phyloP scores from a whole-genome alignment of 2,888 invertebrate genomes.

The Brachyptera risi region DNA sequence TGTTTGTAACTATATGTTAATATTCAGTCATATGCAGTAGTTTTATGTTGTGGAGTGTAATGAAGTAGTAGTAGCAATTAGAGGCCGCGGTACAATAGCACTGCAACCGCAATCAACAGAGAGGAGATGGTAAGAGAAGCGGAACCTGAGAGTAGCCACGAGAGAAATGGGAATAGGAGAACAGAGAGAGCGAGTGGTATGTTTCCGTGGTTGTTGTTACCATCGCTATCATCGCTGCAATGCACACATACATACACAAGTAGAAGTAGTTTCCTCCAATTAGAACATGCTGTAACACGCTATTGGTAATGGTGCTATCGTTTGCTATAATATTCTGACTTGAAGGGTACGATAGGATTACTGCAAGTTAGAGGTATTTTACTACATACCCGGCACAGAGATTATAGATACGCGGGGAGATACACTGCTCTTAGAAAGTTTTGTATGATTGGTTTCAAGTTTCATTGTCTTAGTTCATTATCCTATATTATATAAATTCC shows the following conservation, averaged over 20 bases:
- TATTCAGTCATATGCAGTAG: too few species aligned
- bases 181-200: constrained; percentile 31
- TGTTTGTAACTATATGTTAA: too few species aligned
- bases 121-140: constrained; percentile 31
- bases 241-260: constrained; percentile 20
- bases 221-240: constrained; percentile 25
- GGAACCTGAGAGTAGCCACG: constrained; percentile 33
- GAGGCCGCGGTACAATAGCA: constrained; percentile 26
- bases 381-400: too few species aligned
- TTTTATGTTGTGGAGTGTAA: background rate
- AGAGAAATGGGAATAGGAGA: constrained; percentile 34
- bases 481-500: too few species aligned
- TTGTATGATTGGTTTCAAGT: too few species aligned
- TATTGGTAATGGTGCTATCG: too few species aligned
- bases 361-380: too few species aligned
- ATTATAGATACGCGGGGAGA: too few species aligned
- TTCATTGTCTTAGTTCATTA: too few species aligned
- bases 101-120: constrained; percentile 27
- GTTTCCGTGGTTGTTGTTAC: constrained; percentile 16
- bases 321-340: background rate
- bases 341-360: too few species aligned
- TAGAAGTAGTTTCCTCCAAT: background rate
- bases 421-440: too few species aligned
- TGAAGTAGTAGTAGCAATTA: constrained; percentile 21
- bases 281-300: background rate